phyloP scores from a whole-genome alignment of 2,797 vertebrate genomes.

The Melanotaenia pygmaea region DNA sequence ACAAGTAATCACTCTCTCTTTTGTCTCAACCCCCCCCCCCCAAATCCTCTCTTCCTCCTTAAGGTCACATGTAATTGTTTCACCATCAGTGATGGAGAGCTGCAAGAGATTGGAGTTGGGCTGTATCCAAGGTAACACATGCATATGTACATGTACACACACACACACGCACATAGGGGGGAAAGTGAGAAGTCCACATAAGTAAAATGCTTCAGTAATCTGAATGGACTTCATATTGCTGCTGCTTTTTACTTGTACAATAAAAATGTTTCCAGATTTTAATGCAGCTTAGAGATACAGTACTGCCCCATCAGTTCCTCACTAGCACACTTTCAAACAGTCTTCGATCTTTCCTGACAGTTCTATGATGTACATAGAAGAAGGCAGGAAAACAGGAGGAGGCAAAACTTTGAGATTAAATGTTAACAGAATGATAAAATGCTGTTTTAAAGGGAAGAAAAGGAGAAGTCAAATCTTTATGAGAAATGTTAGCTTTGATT shows the following conservation, averaged over 20 bases:
- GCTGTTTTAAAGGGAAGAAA: constrained; percentile 2
- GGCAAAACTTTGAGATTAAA: constrained; percentile 56
- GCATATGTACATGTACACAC: constrained; percentile 30
- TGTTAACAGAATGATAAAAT: constrained; percentile 55
- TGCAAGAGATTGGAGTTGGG: constrained; percentile 94
- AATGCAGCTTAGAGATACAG: constrained; percentile 32
- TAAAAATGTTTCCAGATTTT: constrained; percentile 42
- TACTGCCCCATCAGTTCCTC: constrained; percentile 37
- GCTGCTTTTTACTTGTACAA: neutral
- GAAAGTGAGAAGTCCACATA: constrained; percentile 22
- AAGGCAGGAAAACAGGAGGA: constrained; percentile 27
- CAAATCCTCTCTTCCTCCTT: constrained; percentile 30
- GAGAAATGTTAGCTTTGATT: constrained; percentile 34
- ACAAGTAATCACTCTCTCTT: constrained; percentile 32
- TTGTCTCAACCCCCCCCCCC: constrained; percentile 33
- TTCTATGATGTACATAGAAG: constrained; percentile 56
- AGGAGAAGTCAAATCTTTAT: neutral
- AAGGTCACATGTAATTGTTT: constrained; percentile 97
- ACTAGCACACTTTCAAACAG: constrained; percentile 31
- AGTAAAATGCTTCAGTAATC: constrained; percentile 49
- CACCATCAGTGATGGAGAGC: constrained; percentile 94
- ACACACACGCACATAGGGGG: constrained; percentile 22
- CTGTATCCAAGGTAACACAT: constrained; percentile 93
- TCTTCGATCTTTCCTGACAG: constrained; percentile 45
- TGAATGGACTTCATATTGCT: constrained; percentile 44